Evolutionary conservation across 2,888 invertebrate species (phyloP), one percentile per base, ranked within the genome.

Genomic region (Netelia virgata): DNA sequence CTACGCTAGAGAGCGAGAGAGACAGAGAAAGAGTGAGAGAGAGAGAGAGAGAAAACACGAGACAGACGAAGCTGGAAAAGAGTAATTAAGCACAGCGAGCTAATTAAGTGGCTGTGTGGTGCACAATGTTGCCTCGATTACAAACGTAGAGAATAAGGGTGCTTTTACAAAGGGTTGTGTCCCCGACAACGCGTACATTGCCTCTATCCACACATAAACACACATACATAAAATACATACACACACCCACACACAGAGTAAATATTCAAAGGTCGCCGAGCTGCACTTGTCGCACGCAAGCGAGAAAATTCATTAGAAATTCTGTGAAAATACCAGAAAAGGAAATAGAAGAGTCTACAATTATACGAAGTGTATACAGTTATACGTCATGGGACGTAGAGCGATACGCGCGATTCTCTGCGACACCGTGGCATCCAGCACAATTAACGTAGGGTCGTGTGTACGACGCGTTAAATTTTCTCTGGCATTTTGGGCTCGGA

Each of bases 401-500:
- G 36, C 55, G 28, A 11, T 53, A 66, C 72, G 28, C 50, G 63
- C 57, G 28, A 75, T 70, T 47, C 20, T 57, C 79, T 73, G 28
- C 14, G 70, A 53, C 41, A 41, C 76, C 20, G 41, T 18, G 66
- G 57, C 66, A 41, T 74, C 43, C n/a, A 55, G 43, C 9, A 14
- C 18, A 28, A 66, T 69, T 23, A 28, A 28, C 28, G 28, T 66
- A 23, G 16, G 18, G 20, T 41, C 47, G 70, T 57, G 28, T 47
- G 20, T 72, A 41, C 23, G 72, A 50, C 70, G 77, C 41, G 81
- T 81, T 81, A 79, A 83, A 85, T 84, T 85, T 84, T 75, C 69
- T 36, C 50, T n/a, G 69, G 36, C 73, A 77, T 53, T 84, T 87
- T 69, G 64, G 53, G 63, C 16, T 59, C n/a, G 43, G 72, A 63